These are phyloP conservation scores for Sphecodes monilicornis DNA, from an alignment of 2,888 invertebrate genomes.

Conservation along the genomic window DNA sequence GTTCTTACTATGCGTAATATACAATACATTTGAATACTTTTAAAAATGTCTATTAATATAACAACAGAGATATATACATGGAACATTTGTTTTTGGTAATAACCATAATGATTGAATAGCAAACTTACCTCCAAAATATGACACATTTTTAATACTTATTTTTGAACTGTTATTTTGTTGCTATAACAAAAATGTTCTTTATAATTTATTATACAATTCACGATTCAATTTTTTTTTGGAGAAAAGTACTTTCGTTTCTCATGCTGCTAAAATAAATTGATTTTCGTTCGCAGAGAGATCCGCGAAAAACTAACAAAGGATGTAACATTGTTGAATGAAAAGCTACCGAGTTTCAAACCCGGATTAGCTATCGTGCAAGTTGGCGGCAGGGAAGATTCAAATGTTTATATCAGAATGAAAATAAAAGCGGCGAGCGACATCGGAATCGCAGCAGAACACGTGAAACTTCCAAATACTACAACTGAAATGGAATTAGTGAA, in stretches of 20 bases:
- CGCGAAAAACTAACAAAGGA: constrained; percentile 89
- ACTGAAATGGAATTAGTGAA: constrained; percentile 92
- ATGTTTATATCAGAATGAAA: constrained; percentile 99
- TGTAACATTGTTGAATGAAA: constrained; percentile 87
- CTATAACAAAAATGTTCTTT: background rate
- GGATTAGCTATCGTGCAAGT: constrained; percentile 98
- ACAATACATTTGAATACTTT: too few relatives aligned
- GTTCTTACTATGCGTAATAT: too few relatives aligned
- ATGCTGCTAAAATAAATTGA: background rate
- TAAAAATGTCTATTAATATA: too few relatives aligned
- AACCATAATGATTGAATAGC: background rate
- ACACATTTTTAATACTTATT: background rate
- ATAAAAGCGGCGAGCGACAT: constrained; percentile 96
- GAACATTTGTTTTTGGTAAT: background rate
- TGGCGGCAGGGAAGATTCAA: constrained; percentile 98
- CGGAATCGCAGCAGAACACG: constrained; percentile 93
- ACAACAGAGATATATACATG: too few relatives aligned
- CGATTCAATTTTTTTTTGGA: background rate
- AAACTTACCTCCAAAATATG: background rate
- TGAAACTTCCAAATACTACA: constrained; percentile 91
- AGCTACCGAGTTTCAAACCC: constrained; percentile 88
- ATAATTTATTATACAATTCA: background rate
- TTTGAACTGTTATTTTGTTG: background rate
- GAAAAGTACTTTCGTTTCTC: background rate
- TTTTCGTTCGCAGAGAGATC: constrained; percentile 87